phyloP scores from a whole-genome alignment of 2,888 invertebrate genomes.

The Palloptera scutellata region DNA sequence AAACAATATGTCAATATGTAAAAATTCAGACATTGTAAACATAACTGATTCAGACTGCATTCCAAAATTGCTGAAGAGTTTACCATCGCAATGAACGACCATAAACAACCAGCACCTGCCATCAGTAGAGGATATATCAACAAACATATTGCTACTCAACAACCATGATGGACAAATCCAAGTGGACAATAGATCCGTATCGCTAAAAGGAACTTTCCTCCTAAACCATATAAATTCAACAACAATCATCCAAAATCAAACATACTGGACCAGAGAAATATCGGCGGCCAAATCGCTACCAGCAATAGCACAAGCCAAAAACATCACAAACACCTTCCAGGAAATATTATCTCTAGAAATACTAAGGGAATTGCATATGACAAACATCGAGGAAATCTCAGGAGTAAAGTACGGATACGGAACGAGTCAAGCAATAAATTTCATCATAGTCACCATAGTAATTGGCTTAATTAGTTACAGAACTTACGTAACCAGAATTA shows the following conservation, averaged over 20 bases:
- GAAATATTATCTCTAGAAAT: conserved; percentile 17
- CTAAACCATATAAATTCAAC: not conserved
- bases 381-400: conserved; percentile 16
- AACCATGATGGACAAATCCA: conserved; percentile 14
- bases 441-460: conserved; percentile 11
- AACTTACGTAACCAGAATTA: not conserved
- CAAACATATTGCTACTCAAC: conserved; percentile 21
- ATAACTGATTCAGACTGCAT: not conserved
- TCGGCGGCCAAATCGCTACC: conserved; percentile 9
- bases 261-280: conserved; percentile 13
- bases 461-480: not conserved
- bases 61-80: conserved; percentile 7
- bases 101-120: not conserved
- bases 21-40: not conserved
- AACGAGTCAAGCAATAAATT: conserved; percentile 11
- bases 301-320: conserved; percentile 18
- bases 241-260: conserved; percentile 1
- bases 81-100: not conserved
- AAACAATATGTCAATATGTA: conserved; percentile 8
- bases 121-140: conserved; percentile 16
- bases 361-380: conserved; percentile 14
- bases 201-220: not conserved
- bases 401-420: conserved; percentile 15
- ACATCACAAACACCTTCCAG: conserved; percentile 15
- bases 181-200: conserved; percentile 3